phyloP scores from a whole-genome alignment of 2,888 invertebrate genomes.

The Himalopsyche kuldschensis region DNA sequence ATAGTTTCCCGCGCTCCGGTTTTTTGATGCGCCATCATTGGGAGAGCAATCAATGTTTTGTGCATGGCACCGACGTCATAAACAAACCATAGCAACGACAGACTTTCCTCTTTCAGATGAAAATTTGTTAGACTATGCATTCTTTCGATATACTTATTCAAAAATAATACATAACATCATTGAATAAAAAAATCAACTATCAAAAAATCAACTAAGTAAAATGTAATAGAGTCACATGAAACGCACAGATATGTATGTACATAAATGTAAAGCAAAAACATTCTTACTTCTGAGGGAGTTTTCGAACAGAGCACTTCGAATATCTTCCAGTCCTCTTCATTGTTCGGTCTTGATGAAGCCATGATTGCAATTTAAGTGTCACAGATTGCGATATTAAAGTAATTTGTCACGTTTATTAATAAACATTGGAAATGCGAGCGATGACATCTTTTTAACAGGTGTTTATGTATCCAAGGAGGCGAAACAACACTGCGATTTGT shows the following conservation, averaged over 20 bases:
- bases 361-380: slow-evolving; percentile 7
- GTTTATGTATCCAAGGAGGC: neutral
- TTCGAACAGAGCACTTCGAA: slow-evolving; percentile 69
- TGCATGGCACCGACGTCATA: slow-evolving; percentile 35
- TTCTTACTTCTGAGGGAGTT: slow-evolving; percentile 59
- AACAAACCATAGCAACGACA: slow-evolving; percentile 31
- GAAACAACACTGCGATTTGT: neutral
- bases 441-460: neutral
- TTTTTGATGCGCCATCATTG: neutral
- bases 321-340: slow-evolving; percentile 73
- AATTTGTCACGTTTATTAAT: neutral
- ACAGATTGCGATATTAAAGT: neutral
- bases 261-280: neutral
- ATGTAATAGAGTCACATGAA: neutral
- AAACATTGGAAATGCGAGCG: neutral
- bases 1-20: slow-evolving; percentile 15
- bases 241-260: neutral
- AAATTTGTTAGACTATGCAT: neutral
- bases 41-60: slow-evolving; percentile 36
- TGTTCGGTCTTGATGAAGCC: slow-evolving; percentile 47
- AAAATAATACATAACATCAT: neutral
- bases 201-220: neutral
- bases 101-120: slow-evolving; percentile 2
- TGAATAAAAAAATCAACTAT: neutral
- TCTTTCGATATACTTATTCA: neutral